A percentile compares a stretch with the other conserved stretches of the same genome.
Evolutionary conservation across 2,797 vertebrate species (phyloP).

Genomic region (Salmo trutta): DNA sequence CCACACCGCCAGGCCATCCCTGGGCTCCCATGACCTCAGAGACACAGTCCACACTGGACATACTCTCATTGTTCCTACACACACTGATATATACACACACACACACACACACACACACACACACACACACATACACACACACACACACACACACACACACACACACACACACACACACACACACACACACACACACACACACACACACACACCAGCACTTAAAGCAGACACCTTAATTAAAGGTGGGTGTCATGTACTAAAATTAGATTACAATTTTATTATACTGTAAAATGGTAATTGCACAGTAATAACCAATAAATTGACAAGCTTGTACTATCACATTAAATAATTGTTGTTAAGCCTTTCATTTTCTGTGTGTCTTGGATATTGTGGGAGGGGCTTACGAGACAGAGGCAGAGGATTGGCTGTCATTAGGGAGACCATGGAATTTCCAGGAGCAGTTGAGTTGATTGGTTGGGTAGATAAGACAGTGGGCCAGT

Average conservation of each 20-base stretch:
- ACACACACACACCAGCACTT: too few relatives aligned
- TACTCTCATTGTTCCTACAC: neutral
- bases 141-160: too few relatives aligned
- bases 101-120: conserved; percentile 5
- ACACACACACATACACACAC: neutral
- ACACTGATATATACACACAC: conserved; percentile 42
- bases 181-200: too few relatives aligned
- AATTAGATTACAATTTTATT: neutral
- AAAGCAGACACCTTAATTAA: neutral
- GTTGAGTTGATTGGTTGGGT: conserved; percentile 44
- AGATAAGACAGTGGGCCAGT: conserved; percentile 36
- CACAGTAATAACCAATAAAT: neutral
- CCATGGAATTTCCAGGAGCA: conserved; percentile 56
- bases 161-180: too few relatives aligned
- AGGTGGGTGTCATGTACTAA: neutral
- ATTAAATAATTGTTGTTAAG: too few relatives aligned
- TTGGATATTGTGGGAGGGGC: neutral
- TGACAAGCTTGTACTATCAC: neutral
- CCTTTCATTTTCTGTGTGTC: neutral
- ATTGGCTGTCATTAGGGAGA: neutral
- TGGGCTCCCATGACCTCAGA: neutral
- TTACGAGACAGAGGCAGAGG: conserved; percentile 51
- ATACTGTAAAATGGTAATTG: neutral
- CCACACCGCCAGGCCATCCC: neutral
- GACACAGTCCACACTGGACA: neutral